Evolutionary conservation across 2,888 invertebrate species (phyloP).

Genomic region (Phengaris alcon): DNA sequence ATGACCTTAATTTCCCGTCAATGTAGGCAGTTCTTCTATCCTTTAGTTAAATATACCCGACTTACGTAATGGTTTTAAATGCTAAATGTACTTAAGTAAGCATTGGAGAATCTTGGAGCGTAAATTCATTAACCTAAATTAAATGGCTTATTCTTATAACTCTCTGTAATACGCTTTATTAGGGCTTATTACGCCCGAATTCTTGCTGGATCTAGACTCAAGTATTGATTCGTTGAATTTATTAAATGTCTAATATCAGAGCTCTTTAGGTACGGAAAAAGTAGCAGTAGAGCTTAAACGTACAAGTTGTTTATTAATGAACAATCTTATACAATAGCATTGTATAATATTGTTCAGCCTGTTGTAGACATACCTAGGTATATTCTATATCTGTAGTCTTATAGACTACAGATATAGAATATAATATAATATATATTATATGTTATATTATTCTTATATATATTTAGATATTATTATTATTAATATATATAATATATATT

Average conservation of each 20-base stretch:
- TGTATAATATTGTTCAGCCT: background rate
- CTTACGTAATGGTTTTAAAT: background rate
- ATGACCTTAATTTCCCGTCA: conserved; percentile 1
- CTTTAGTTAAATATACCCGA: background rate
- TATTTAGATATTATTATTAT: too few species aligned
- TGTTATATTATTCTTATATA: too few species aligned
- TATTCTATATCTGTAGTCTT: background rate
- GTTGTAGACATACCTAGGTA: background rate
- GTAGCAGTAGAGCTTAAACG: too few species aligned
- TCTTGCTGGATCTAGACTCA: background rate
- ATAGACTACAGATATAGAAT: too few species aligned
- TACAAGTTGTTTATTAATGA: too few species aligned
- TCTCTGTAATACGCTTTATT: background rate
- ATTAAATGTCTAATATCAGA: too few species aligned
- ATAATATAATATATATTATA: too few species aligned
- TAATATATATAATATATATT: too few species aligned
- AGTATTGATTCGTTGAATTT: too few species aligned
- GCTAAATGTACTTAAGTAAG: background rate
- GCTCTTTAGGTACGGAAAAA: too few species aligned
- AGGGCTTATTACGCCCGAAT: background rate
- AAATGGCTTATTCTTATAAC: background rate
- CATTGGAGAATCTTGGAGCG: background rate
- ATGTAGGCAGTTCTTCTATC: background rate
- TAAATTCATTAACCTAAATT: background rate
- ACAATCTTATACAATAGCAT: too few species aligned